Evolutionary conservation across 2,113 vertebrate genomes (phyloP), one percentile per base, ranked within the genome.

Genomic region (Phylloscopus whistleri): DNA sequence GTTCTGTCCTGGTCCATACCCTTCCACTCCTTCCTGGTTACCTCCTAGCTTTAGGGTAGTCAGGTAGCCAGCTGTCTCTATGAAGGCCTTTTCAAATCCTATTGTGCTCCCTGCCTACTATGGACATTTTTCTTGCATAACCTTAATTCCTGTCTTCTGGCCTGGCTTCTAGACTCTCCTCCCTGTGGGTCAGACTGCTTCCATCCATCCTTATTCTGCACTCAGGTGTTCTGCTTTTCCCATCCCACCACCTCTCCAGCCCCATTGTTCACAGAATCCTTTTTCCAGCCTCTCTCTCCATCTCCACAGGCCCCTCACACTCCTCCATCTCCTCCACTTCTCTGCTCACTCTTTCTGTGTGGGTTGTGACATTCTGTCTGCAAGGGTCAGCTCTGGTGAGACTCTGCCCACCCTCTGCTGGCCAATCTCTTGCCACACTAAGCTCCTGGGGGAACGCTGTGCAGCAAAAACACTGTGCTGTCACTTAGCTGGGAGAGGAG

Each of bases 251-350:
- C 31, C 19, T 59, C 33, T 87, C 16, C 60, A 28, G 30, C 15
- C 26, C 8, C n/a, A 31, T 19, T 0, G 1, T 62, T 90, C 33
- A 11, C 41, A 49, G 11, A 60, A 56, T 76, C 10, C 41, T 91
- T 67, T 79, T 79, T 56, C 46, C 46, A 60, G 0, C 4, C 13
- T 76, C 27, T 64, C 10, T 82, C 22, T 68, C 14, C 20, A 8
- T n/a, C 24, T 56, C 15, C 48, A 59, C 0, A 0, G 4, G 6
- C 6, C 7, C 8, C 15, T 44, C 6, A 0, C 14, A 19, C 7
- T 44, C 10, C 27, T 21, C 18, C 33, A 48, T 20, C 37, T 15
- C 79, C 68, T 66, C 22, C 24, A 26, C n/a, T 81, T 68, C n/a
- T 19, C 23, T 44, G 27, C 44, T 82, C 11, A 1, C 17, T 74